phyloP scores from a whole-genome alignment of 2,113 vertebrate species.

The Fulica atra region DNA sequence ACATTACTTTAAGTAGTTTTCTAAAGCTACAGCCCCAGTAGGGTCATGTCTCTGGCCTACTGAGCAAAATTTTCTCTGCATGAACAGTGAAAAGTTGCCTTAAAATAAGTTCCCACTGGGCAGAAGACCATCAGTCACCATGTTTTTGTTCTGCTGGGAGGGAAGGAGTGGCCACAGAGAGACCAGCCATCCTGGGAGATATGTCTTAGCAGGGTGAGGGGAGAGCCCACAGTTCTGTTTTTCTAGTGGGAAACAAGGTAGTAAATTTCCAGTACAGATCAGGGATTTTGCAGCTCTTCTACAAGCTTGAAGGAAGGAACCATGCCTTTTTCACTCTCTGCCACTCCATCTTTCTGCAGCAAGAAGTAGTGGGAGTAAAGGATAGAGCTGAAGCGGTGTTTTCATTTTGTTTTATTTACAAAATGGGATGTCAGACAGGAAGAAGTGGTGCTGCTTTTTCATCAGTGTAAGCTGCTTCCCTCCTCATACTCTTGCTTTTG shows the following conservation, averaged over 20 bases:
- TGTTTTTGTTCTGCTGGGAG: not conserved
- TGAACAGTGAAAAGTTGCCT: not conserved
- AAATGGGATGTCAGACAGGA: not conserved
- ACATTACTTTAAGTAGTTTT: not conserved
- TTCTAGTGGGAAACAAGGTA: not conserved
- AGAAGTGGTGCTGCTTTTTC: not conserved
- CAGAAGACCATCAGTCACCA: not conserved
- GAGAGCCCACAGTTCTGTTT: not conserved
- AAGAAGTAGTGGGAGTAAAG: not conserved
- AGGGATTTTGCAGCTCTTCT: not conserved
- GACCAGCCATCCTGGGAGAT: rapidly evolving
- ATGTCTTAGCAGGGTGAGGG: not conserved
- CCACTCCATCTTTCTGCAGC: not conserved
- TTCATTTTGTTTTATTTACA: not conserved
- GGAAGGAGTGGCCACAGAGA: not conserved
- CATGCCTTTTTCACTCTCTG: rapidly evolving
- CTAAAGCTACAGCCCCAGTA: not conserved
- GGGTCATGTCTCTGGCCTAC: not conserved
- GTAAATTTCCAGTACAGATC: not conserved
- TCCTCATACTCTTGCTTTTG: not conserved
- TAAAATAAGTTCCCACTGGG: not conserved
- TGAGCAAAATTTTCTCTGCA: not conserved
- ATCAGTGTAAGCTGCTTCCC: not conserved
- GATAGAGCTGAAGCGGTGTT: not conserved
- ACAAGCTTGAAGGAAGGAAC: not conserved